Evolutionary conservation across 2,113 vertebrate genomes (phyloP).

Genomic region (Cavia porcellus): DNA sequence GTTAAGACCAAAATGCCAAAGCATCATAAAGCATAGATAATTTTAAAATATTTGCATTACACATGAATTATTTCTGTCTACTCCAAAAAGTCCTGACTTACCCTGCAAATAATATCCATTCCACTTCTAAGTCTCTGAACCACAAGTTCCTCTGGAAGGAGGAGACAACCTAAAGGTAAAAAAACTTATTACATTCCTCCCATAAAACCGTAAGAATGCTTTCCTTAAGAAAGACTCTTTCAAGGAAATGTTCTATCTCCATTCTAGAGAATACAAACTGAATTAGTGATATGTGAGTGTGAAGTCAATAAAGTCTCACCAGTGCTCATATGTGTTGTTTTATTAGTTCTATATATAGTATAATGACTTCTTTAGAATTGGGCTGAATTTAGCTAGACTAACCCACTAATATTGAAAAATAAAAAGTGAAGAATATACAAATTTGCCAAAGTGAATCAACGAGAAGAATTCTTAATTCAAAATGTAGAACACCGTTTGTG

Average conservation of each 20-base stretch:
- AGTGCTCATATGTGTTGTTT: not conserved
- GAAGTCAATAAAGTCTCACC: not conserved
- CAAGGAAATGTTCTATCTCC: not conserved
- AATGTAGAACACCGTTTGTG: not conserved
- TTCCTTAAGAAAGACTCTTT: not conserved
- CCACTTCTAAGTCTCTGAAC: not conserved
- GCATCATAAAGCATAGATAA: not conserved
- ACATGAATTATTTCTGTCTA: not conserved
- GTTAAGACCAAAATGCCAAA: not conserved
- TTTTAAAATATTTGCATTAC: not conserved
- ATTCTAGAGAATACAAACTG: not conserved
- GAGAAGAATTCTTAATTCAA: not conserved
- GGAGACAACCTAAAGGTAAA: not conserved
- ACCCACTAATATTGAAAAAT: not conserved
- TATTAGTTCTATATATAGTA: not conserved
- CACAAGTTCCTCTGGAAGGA: not conserved
- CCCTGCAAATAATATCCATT: not conserved
- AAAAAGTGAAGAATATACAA: not conserved
- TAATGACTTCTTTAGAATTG: not conserved
- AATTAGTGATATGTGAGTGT: not conserved
- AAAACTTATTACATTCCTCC: accelerated
- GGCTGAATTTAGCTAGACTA: not conserved
- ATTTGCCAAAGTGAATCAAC: not conserved
- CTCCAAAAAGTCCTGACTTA: not conserved
- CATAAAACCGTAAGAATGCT: not conserved